phyloP scores from a whole-genome alignment of 2,888 invertebrate species.

The Ochropleura plecta region DNA sequence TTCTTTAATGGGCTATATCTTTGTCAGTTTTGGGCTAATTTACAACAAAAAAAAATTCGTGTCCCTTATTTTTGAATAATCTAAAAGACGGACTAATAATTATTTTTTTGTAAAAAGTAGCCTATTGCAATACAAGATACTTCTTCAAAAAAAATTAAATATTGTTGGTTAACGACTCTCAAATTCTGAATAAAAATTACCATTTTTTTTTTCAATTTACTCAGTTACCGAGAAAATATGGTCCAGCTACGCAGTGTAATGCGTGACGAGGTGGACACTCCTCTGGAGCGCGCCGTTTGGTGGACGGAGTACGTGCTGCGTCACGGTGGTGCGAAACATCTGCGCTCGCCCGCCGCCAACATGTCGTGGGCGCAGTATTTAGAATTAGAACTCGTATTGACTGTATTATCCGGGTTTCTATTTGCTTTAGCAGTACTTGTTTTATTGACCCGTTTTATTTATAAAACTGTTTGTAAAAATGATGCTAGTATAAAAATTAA shows the following conservation, averaged over 20 bases:
- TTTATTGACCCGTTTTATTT: neutral
- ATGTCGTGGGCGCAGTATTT: constrained; percentile 39
- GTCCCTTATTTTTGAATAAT: too few relatives aligned
- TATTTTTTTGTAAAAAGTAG: too few relatives aligned
- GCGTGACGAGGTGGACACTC: constrained; percentile 48
- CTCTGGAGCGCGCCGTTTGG: constrained; percentile 82
- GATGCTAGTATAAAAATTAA: constrained; percentile 14
- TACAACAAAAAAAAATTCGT: too few relatives aligned
- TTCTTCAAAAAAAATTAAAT: too few relatives aligned
- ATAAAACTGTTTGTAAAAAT: neutral
- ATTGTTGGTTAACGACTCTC: too few relatives aligned
- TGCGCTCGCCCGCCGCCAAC: constrained; percentile 47
- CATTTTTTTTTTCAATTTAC: neutral
- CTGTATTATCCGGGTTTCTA: constrained; percentile 4
- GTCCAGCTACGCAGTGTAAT: constrained; percentile 37
- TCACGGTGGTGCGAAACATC: constrained; percentile 57
- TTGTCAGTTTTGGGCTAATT: too few relatives aligned
- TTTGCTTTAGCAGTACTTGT: neutral
- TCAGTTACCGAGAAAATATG: constrained; percentile 51
- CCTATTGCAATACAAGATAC: too few relatives aligned
- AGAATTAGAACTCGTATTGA: constrained; percentile 32
- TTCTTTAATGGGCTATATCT: too few relatives aligned
- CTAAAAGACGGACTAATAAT: too few relatives aligned
- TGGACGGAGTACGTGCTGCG: constrained; percentile 81
- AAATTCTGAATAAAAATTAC: too few relatives aligned